Base-by-base conservation (phyloP, 2,888 invertebrate species). In the Xanthorhoe designata region DNA sequence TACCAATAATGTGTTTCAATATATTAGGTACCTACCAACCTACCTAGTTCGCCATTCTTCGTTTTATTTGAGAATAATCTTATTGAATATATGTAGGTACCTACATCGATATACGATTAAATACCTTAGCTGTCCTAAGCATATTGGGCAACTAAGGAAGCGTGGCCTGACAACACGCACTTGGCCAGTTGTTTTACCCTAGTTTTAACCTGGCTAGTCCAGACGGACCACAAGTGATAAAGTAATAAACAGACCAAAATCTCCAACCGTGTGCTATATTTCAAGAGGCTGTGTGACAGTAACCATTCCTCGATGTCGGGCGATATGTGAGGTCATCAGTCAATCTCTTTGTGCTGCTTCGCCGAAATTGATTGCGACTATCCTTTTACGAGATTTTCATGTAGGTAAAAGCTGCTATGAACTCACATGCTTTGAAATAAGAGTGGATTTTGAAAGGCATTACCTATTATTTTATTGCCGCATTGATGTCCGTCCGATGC, bases 311-410 rank as follows among this genome's bases (percentile, higher is more conserved):
- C 86, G 83, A 84, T 82, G 84, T 82, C 81, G 81, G 80, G 76
- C 83, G 84, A 84, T 84, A 84, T 73, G 82, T 86, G 88, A 89
- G 87, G 80, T 89, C 89, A 90, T 88, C 87, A 82, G 72, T 89
- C 83, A 85, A 84, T 80, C 81, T 78, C 81, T 85, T 80, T 82
- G 80, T 81, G 77, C 76, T 69, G 56, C 78, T 75, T 75, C 69
- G 64, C 75, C 75, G 70, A 77, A 81, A 79, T 78, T 78, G 71
- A 77, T 76, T 71, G 70, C 75, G 72, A 63, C 67, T 61, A 56
- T 63, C 69, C 67, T 71, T 70, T 71, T 69, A 64, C 62, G 66
- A 66, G 18, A 13, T 60, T 61, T 49, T 13, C 19, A 53, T 63
- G 8, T 8, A n/a, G n/a, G n/a, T n/a, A 10, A 49, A 42, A 51